These are phyloP conservation scores for Gymnopithys bicolor DNA, from an alignment of 2,797 vertebrate genomes.

Conservation along the genomic window DNA sequence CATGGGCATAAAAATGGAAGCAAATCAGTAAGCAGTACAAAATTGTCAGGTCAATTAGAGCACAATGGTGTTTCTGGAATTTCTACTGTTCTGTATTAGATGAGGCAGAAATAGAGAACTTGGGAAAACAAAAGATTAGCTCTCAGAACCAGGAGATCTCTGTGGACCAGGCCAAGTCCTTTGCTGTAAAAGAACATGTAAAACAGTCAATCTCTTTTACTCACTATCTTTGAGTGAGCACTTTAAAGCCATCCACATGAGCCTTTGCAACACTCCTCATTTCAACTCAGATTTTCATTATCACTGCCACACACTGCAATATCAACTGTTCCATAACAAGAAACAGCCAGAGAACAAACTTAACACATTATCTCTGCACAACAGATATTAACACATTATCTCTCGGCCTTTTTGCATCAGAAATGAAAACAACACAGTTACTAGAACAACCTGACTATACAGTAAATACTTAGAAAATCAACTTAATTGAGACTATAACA, in stretches of 20 bases:
- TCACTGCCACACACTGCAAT: neutral
- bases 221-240: neutral
- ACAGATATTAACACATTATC: neutral
- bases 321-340: neutral
- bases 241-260: neutral
- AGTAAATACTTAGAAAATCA: neutral
- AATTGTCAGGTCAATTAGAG: neutral
- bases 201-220: neutral
- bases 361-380: neutral
- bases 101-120: neutral
- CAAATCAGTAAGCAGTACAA: neutral
- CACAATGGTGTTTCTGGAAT: neutral
- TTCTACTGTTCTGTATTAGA: neutral
- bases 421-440: neutral
- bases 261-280: neutral
- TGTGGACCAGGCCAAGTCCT: neutral
- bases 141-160: neutral
- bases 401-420: neutral
- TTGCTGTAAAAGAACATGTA: neutral
- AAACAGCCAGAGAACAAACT: neutral
- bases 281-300: neutral
- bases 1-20: neutral
- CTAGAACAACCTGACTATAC: neutral
- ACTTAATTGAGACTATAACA: neutral
- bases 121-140: neutral